Evolutionary conservation across 2,888 invertebrate species (phyloP).

Genomic region (Nomada lathburiana): DNA sequence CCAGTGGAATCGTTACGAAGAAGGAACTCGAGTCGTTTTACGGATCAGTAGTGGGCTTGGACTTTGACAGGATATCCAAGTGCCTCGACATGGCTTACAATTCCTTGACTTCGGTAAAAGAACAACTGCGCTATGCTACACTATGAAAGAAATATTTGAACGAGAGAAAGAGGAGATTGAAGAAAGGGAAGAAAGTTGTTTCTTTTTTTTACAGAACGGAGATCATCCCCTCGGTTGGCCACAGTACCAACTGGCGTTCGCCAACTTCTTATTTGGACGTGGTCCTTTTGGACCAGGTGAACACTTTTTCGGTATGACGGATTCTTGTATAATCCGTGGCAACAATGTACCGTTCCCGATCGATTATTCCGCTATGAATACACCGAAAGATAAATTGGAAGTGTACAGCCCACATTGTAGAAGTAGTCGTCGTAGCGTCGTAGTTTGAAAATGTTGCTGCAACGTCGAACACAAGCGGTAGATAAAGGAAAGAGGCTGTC

Average conservation of each 20-base stretch:
- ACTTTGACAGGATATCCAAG: conserved; percentile 87
- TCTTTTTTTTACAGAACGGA: conserved; percentile 86
- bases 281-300: conserved; percentile 92
- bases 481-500: background rate
- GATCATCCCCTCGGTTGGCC: conserved; percentile 88
- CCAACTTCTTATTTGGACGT: conserved; percentile 90
- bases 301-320: conserved; percentile 87
- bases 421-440: conserved; percentile 89
- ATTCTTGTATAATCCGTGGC: conserved; percentile 69
- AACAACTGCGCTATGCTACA: conserved; percentile 74
- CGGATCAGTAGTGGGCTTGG: conserved; percentile 89
- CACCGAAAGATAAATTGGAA: conserved; percentile 89
- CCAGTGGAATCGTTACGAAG: conserved; percentile 88
- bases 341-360: conserved; percentile 87
- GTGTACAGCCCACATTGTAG: conserved; percentile 89
- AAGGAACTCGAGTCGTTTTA: conserved; percentile 89
- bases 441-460: conserved; percentile 85
- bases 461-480: background rate
- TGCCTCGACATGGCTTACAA: conserved; percentile 89
- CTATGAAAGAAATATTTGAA: background rate
- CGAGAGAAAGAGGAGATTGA: background rate
- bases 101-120: conserved; percentile 90
- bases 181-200: background rate
- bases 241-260: conserved; percentile 90
- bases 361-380: conserved; percentile 91